Evolutionary conservation across 2,113 vertebrate genomes (phyloP), one percentile per base, ranked within the genome.

Genomic region (Pardalotus punctatus): DNA sequence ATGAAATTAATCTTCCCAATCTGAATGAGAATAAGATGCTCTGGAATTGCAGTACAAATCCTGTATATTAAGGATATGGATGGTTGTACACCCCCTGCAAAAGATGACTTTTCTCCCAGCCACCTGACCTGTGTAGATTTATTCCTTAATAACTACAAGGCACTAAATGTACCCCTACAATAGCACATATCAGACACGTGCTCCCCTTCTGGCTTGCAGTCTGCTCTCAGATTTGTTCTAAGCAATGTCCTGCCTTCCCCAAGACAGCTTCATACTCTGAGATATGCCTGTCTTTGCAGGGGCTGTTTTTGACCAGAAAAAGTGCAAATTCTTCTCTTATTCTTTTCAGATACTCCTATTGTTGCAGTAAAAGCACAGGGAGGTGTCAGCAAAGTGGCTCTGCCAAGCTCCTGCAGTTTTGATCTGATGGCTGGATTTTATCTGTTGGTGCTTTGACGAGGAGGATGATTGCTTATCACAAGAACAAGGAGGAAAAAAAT

Each of bases 151-250:
- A 81, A 70, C 35, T 7, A 18, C 51, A 43, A 42, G 88, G 25
- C 70, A 42, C 13, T 70, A 38, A 51, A 38, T 18, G 14, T 25
- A 73, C 14, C 12, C 31, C 35, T 64, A 23, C 25, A 53, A 25
- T 2, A 69, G 65, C 23, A 71, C 2, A 0, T 45, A 33, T 47
- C 76, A 42, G 25, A 20, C 45, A 58, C 2, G 3, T 11, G 15
- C 29, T 65, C 58, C 69, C 14, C 38, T 66, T 69, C 33, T 65
- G 43, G 15, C 31, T 73, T 48, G 53, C 38, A 67, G 21, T 31
- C 47, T 53, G 47, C 54, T 70, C n/a, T 65, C 1, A 5, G 43
- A 5, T 72, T 43, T 64, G 33, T 51, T 54, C 47, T 64, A 20
- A 81, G 47, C 33, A 5, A 78, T 23, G 42, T 33, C 62, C 66